Base-by-base conservation (phyloP, 2,797 vertebrate species). In the Phrynocephalus vlangalii region DNA sequence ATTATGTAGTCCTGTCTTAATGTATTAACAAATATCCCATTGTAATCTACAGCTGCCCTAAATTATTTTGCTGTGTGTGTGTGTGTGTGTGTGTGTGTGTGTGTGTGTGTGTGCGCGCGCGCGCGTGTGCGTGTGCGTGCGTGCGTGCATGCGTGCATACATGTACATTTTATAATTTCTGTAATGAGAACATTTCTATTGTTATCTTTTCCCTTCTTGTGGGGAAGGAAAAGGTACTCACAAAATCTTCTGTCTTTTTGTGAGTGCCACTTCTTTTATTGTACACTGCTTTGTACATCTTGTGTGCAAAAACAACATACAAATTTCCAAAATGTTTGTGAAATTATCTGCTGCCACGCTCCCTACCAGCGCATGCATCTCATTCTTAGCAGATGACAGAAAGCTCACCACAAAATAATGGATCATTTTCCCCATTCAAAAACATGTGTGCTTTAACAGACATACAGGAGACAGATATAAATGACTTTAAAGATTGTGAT, bases 401-500 rank as follows among this genome's bases (percentile, higher is more conserved):
- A 50, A 77, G 26, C 75, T 66, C 80, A 86, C 13, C 3, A 13
- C 28, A 89, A 89, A 87, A 72, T 16, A 60, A 20, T 16, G 79
- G 3, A 87, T 82, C 77, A 22, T 1, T 56, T 79, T 28, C 63
- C 38, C 60, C 20, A 77, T 90, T 90, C n/a, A 50, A 86, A 85
- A 44, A 78, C 72, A 38, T 76, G 18, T 78, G 76, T 33, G 89
- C 52, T 82, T 86, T 87, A 90, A 77, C 38, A 81, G 52, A 88
- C 30, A 66, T 87, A 86, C 76, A 79, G 15, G 20, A 66, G 20
- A 83, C 28, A 68, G 38, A 77, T 68, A 82, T 76, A 87, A 87
- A 92, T 89, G 26, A 73, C 89, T 95, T 88, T 92, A 91, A 92
- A 93, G 60, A 26, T 60, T 91, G 33, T 22, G 77, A 88, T 88